Base-by-base conservation (phyloP, 2,113 vertebrate species). In the Furnarius figulus region DNA sequence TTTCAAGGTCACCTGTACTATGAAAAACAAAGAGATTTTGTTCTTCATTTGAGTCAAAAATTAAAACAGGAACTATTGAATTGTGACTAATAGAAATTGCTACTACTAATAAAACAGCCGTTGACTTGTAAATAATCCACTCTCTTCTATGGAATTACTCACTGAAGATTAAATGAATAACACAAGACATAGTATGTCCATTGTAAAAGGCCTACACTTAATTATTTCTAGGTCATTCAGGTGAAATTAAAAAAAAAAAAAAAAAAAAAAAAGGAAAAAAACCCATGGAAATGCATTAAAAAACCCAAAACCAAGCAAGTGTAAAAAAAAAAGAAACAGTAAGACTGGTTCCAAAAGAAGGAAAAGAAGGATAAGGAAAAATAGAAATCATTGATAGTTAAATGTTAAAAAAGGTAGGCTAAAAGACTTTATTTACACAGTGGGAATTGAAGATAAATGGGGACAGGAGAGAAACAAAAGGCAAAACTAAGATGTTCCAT, bases 281-380 rank as follows among this genome's bases (percentile, higher is more conserved):
- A 8, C 46, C 19, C 46, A n/a, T 1, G 3, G 3, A 76, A 68
- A 66, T 27, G 0, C 1, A 10, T 30, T 4, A 3, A 15, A 44
- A 47, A 44, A n/a, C 0, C 0, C 13, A 8, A 27, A 28, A 23
- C 8, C 31, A 61, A 37, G 8, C 8, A 40, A 4, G 1, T 20
- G 8, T 49, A 15, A 53, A 13, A 70, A 49, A 65, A 63, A 55
- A 24, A 53, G 62, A 52, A 61, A 79, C 30, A 33, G 2, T 14
- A 67, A 89, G 12, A 40, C 8, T 37, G 24, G 24, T 40, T 14
- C 12, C 3, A 85, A 77, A 75, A 80, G n/a, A 12, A 63, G 6
- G 31, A 85, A 77, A 75, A 80, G n/a, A 12, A 63, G 6, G 31
- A 27, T 46, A 59, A 35, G 31, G 19, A 23, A 92, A 94, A 79